These are phyloP conservation scores for Paramormyrops hopkinsi DNA, from an alignment of 2,797 vertebrate genomes.

Conservation along the genomic window DNA sequence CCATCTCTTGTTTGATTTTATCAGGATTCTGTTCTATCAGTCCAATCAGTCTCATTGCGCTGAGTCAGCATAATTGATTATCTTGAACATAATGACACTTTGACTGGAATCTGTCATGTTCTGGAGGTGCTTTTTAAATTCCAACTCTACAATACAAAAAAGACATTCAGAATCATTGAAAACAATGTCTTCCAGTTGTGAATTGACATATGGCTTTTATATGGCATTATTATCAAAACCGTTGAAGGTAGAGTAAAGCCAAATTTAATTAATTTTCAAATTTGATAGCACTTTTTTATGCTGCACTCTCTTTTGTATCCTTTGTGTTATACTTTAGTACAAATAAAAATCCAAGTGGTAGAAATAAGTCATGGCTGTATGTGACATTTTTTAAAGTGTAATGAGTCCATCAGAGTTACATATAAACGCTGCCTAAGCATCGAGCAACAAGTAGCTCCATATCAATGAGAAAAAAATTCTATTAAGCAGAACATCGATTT, in stretches of 20 bases:
- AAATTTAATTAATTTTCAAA: background rate
- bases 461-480: background rate
- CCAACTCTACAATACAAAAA: background rate
- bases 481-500: background rate
- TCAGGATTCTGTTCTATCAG: background rate
- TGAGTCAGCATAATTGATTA: background rate
- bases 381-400: background rate
- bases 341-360: slow-evolving; percentile 1
- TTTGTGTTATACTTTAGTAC: background rate
- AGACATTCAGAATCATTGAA: background rate
- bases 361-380: background rate
- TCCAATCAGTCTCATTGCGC: background rate
- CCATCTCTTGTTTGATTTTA: background rate
- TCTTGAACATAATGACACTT: background rate
- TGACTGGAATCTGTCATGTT: slow-evolving; percentile 5
- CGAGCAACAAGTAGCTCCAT: background rate
- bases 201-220: background rate
- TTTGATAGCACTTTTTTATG: background rate
- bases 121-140: background rate
- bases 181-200: background rate
- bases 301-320: background rate
- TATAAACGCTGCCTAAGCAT: background rate
- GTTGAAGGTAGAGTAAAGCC: background rate
- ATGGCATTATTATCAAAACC: background rate
- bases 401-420: background rate